phyloP scores from a whole-genome alignment of 2,113 vertebrate species.

The Oceanites oceanicus region DNA sequence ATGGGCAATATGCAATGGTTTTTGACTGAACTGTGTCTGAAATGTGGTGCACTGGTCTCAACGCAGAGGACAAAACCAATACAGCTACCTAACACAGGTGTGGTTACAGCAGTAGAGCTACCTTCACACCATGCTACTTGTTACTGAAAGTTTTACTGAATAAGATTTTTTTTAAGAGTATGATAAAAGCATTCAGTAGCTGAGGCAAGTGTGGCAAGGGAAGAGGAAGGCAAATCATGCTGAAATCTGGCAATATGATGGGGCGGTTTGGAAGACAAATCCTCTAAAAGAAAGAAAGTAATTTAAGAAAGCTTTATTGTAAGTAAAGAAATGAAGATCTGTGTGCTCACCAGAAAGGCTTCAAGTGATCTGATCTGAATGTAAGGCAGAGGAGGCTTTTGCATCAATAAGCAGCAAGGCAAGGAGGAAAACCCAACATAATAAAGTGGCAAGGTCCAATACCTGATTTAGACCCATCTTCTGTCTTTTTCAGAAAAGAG shows the following conservation, averaged over 20 bases:
- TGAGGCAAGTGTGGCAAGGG: neutral
- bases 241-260: neutral
- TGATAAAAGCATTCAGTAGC: neutral
- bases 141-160: neutral
- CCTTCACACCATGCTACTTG: neutral
- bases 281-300: neutral
- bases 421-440: neutral
- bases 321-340: neutral
- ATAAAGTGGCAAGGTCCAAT: neutral
- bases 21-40: neutral
- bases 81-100: neutral
- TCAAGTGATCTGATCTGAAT: neutral
- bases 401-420: neutral
- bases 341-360: neutral
- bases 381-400: neutral
- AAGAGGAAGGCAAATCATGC: neutral
- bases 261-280: neutral
- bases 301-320: neutral
- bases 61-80: neutral
- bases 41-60: neutral
- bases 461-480: neutral
- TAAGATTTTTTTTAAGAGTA: neutral
- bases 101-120: neutral
- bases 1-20: neutral
- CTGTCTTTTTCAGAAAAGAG: neutral